Evolutionary conservation across 1,140 invertebrate genomes (phyloP).

Genomic region (Lasaia peninsularis): DNA sequence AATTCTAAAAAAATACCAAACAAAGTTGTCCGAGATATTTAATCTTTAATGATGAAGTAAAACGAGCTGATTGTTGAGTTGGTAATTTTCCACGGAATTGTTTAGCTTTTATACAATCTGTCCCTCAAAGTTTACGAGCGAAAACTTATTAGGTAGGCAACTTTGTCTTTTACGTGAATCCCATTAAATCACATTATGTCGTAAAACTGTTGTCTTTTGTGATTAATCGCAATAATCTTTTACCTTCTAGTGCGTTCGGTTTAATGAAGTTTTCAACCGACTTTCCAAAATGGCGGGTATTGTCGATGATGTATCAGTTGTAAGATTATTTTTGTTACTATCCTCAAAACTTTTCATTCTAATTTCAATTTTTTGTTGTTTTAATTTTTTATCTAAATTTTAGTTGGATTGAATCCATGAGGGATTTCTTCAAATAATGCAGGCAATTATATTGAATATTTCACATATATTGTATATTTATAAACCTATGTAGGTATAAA

Average conservation of each 20-base stretch:
- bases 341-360: too few relatives aligned
- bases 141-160: conserved; percentile 11
- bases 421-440: too few relatives aligned
- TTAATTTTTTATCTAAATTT: too few relatives aligned
- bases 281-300: too few relatives aligned
- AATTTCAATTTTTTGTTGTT: too few relatives aligned
- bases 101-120: conserved; percentile 14
- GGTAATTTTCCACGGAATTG: conserved; percentile 15
- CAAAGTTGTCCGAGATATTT: conserved; percentile 1
- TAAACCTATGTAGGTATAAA: too few relatives aligned
- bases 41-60: conserved; percentile 15
- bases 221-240: neutral
- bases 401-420: too few relatives aligned
- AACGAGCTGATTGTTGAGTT: conserved; percentile 14
- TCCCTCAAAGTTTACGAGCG: conserved; percentile 8
- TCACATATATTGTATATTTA: too few relatives aligned
- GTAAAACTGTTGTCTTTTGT: conserved; percentile 3
- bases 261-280: too few relatives aligned
- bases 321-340: too few relatives aligned
- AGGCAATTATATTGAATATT: too few relatives aligned
- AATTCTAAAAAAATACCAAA: conserved; percentile 2
- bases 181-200: conserved; percentile 1
- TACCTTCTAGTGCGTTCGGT: neutral
- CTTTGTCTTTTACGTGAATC: conserved; percentile 10
- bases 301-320: too few relatives aligned